Evolutionary conservation across 2,113 vertebrate genomes (phyloP).

Genomic region (Muntiacus muntjak): DNA sequence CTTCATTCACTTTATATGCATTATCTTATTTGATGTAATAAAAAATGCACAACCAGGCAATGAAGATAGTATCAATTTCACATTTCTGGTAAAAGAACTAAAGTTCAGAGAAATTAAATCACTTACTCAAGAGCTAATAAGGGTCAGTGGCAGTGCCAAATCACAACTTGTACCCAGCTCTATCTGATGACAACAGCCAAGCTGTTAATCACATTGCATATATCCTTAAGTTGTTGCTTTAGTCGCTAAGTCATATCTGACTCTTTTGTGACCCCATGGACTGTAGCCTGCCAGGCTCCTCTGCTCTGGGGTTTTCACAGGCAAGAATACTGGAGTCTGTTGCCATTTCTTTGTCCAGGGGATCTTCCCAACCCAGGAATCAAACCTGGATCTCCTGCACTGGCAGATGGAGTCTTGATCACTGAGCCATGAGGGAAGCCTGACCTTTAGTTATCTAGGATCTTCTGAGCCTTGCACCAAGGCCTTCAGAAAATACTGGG

Average conservation of each 20-base stretch:
- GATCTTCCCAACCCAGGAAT: background rate
- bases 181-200: background rate
- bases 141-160: background rate
- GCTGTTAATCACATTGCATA: background rate
- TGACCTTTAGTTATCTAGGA: background rate
- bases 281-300: background rate
- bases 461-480: background rate
- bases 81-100: background rate
- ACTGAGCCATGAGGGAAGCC: too few relatives aligned
- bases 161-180: background rate
- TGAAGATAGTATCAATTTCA: background rate
- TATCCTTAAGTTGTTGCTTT: background rate
- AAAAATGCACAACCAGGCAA: background rate
- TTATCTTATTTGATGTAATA: background rate
- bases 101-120: background rate
- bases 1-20: too few relatives aligned
- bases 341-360: background rate
- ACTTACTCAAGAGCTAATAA: background rate
- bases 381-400: background rate
- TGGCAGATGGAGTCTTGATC: too few relatives aligned
- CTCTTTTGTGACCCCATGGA: background rate
- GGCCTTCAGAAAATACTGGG: background rate
- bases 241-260: background rate
- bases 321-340: background rate
- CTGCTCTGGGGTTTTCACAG: background rate